Percentiles rank a stretch among this genome's conserved stretches.
Conservation (phyloP, 1,140 invertebrate species). For the Thalassaphorura encarpata region DNA sequence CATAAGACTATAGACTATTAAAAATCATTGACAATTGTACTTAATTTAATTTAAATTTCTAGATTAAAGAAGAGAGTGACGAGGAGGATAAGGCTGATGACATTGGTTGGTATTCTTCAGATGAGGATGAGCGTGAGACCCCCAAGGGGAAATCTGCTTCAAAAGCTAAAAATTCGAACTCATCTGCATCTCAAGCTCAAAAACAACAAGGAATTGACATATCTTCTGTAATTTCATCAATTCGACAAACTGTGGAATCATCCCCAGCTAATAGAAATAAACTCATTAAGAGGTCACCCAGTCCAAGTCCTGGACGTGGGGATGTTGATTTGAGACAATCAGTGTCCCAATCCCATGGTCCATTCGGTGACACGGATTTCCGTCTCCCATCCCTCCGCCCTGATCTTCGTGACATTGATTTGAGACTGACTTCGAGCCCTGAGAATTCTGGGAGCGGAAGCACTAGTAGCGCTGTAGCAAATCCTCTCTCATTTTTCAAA, state of each 20-base stretch:
- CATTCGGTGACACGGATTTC: slow-evolving; percentile 45
- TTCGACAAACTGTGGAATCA: slow-evolving; percentile 10
- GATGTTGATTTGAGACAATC: slow-evolving; percentile 20
- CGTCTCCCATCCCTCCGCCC: slow-evolving; percentile 30
- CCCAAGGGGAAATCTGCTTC: slow-evolving; percentile 49
- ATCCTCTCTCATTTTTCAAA: not conserved
- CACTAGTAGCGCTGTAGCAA: not conserved
- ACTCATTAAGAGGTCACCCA: not conserved
- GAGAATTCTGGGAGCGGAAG: not conserved
- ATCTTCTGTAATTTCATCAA: slow-evolving; percentile 13
- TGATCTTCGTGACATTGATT: slow-evolving; percentile 26
- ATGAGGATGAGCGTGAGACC: slow-evolving; percentile 57
- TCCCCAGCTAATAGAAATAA: slow-evolving; percentile 2
- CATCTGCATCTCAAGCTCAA: not conserved
- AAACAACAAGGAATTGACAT: slow-evolving; percentile 10
- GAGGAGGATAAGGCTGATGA: slow-evolving; percentile 10
- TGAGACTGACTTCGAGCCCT: slow-evolving; percentile 6
- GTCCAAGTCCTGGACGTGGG: not conserved
- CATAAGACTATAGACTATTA: slow-evolving; percentile 8
- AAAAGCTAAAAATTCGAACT: not conserved
- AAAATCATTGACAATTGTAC: slow-evolving; percentile 9
- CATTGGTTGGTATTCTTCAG: slow-evolving; percentile 33
- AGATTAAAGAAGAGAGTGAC: slow-evolving; percentile 1
- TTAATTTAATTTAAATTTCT: slow-evolving; percentile 12
- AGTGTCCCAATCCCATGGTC: not conserved